Evolutionary conservation across 2,888 invertebrate species (phyloP).

Genomic region (Eristalis intricaria): DNA sequence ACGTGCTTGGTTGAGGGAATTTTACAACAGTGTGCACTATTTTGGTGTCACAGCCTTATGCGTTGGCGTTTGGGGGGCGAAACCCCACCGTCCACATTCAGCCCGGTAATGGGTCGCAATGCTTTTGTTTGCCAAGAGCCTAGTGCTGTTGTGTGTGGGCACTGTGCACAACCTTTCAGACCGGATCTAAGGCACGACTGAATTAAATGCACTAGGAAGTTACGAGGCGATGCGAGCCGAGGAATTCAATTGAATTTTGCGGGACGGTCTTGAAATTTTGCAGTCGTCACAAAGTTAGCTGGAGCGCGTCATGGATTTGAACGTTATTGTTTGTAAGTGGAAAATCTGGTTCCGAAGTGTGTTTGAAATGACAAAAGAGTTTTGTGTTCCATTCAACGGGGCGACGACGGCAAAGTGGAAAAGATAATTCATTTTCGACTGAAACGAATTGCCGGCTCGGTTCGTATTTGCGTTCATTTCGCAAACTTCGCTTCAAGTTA

Average conservation of each 20-base stretch:
- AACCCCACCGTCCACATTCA: neutral
- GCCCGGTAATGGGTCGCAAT: slow-evolving; percentile 4
- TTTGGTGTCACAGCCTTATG: slow-evolving; percentile 36
- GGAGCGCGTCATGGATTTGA: slow-evolving; percentile 32
- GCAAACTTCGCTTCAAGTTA: neutral
- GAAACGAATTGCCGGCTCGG: neutral
- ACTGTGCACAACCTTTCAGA: neutral
- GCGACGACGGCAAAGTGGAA: slow-evolving; percentile 1
- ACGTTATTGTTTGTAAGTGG: slow-evolving; percentile 27
- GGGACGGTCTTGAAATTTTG: slow-evolving; percentile 35
- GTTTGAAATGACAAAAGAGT: slow-evolving; percentile 18
- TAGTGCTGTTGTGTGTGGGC: slow-evolving; percentile 4
- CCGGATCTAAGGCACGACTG: neutral
- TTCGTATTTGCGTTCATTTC: neutral
- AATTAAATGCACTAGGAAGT: slow-evolving; percentile 47
- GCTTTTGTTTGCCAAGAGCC: slow-evolving; percentile 35
- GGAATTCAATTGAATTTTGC: slow-evolving; percentile 24
- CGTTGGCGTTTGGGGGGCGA: slow-evolving; percentile 12
- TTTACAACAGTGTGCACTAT: slow-evolving; percentile 37
- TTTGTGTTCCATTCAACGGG: neutral
- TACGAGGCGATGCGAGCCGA: slow-evolving; percentile 18
- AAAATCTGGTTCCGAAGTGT: slow-evolving; percentile 20
- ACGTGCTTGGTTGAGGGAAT: slow-evolving; percentile 5
- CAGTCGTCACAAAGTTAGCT: slow-evolving; percentile 40
- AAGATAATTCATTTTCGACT: slow-evolving; percentile 3